A percentile compares a stretch with the other conserved stretches of the same genome.
Conservation (phyloP, 2,888 invertebrate genomes). For the Esperia sulphurella region DNA sequence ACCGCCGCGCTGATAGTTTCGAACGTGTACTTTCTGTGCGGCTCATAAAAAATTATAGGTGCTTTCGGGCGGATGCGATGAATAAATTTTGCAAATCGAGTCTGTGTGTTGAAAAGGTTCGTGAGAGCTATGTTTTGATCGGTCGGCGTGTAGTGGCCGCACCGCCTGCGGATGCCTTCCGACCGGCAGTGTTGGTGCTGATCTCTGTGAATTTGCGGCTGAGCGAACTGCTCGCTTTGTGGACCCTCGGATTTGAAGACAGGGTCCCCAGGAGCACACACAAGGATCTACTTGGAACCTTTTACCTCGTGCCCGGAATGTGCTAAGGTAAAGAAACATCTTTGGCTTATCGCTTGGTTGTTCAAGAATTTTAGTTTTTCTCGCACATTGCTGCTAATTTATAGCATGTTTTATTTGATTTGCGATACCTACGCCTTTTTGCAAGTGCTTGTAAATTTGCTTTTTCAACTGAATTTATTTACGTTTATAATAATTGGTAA, state of each 20-base stretch:
- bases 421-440: background rate
- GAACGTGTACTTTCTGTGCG: conserved; percentile 54
- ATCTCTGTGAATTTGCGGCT: conserved; percentile 50
- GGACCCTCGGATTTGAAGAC: conserved; percentile 27
- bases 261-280: conserved; percentile 25
- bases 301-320: conserved; percentile 32
- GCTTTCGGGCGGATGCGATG: conserved; percentile 77
- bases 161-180: conserved; percentile 59
- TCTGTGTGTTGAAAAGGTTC: conserved; percentile 74
- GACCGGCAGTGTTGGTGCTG: conserved; percentile 42
- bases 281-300: conserved; percentile 31
- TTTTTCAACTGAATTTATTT: background rate
- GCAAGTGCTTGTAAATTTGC: background rate
- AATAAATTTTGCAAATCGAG: conserved; percentile 77
- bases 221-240: conserved; percentile 33
- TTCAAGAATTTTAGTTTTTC: conserved; percentile 19
- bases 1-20: conserved; percentile 32
- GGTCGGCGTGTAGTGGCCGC: conserved; percentile 65
- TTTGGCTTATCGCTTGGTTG: conserved; percentile 33
- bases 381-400: conserved; percentile 8
- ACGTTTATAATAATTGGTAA: too few relatives aligned
- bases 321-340: conserved; percentile 63
- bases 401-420: conserved; percentile 1
- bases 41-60: conserved; percentile 65
- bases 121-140: conserved; percentile 74